Conservation (phyloP, 1,140 invertebrate genomes). For the Formica exsecta region DNA sequence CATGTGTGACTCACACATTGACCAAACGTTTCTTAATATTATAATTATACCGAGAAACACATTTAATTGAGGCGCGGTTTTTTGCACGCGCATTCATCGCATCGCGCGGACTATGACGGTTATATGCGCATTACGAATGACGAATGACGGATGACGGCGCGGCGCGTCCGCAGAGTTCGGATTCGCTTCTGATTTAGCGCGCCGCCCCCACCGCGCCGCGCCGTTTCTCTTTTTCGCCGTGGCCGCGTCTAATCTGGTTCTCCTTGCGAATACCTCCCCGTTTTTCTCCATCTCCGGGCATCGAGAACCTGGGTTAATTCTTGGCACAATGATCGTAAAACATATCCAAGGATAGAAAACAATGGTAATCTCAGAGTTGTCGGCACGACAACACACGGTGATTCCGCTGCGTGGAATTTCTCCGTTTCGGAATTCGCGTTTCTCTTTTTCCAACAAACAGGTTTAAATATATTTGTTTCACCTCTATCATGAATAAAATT, state of each 20-base stretch:
- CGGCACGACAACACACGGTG: constrained; percentile 11
- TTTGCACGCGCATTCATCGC: constrained; percentile 24
- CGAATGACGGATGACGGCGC: neutral
- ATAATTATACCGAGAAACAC: neutral
- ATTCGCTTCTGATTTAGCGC: constrained; percentile 40
- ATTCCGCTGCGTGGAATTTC: neutral
- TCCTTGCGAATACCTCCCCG: constrained; percentile 26
- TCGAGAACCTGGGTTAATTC: constrained; percentile 34
- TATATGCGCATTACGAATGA: neutral
- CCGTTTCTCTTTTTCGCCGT: constrained; percentile 29
- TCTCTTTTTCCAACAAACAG: neutral
- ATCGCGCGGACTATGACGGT: constrained; percentile 23
- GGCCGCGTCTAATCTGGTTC: constrained; percentile 53
- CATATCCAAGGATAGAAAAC: constrained; percentile 61
- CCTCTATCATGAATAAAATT: neutral
- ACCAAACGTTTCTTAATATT: constrained; percentile 1
- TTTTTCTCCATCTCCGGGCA: constrained; percentile 30
- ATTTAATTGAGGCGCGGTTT: constrained; percentile 9
- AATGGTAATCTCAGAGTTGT: constrained; percentile 23
- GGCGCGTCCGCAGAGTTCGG: constrained; percentile 1
- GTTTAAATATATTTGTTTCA: neutral
- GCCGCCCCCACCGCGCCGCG: neutral
- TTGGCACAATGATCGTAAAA: constrained; percentile 51
- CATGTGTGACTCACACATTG: neutral
- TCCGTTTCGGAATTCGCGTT: constrained; percentile 3